Evolutionary conservation across 2,113 vertebrate species (phyloP), one percentile per base, ranked within the genome.

Genomic region (Dermatemys mawii): DNA sequence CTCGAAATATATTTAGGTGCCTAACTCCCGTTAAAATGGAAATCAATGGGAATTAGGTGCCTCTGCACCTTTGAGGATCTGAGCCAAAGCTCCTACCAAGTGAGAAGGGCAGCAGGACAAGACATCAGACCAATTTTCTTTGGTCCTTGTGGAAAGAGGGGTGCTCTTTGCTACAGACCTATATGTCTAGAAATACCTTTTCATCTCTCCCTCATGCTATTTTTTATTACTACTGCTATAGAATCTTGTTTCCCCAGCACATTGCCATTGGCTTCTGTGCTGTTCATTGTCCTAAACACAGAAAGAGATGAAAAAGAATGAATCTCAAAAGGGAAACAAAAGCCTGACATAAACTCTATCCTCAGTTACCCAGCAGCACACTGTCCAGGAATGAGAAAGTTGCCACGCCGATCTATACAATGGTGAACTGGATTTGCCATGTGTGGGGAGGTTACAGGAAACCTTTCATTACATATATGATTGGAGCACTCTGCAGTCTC

Each of bases 271-370:
- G 89, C 87, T 93, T 76, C 84, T 83, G 49, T 88, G 95, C 93
- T 90, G 86, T 95, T 92, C 92, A 96, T 96, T 97, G 92, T 80
- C 94, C 49, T 90, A 78, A 2, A 84, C 94, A 73, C 80, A 92
- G 94, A 93, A 95, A 94, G 48, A 49, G 67, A 95, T 90, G 89
- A 94, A 96, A 96, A 93, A 57, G 82, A 93, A 92, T 0, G 54
- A 90, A 83, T 86, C 81, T 94, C 94, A 89, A 95, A 97, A 86
- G 88, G 86, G 90, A 96, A 95, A 94, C 93, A 93, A 97, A 96
- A 96, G 75, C 70, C 78, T 90, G 95, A 92, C 94, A 94, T 95
- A 95, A 95, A 60, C 95, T 87, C 29, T 93, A 81, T 90, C 94
- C 95, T 94, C 93, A 93, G 57, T 96, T 90, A 95, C 88, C 83